Evolutionary conservation across 1,140 invertebrate genomes (phyloP), one percentile per base, ranked within the genome.

Genomic region (Drosophila kanapiae): DNA sequence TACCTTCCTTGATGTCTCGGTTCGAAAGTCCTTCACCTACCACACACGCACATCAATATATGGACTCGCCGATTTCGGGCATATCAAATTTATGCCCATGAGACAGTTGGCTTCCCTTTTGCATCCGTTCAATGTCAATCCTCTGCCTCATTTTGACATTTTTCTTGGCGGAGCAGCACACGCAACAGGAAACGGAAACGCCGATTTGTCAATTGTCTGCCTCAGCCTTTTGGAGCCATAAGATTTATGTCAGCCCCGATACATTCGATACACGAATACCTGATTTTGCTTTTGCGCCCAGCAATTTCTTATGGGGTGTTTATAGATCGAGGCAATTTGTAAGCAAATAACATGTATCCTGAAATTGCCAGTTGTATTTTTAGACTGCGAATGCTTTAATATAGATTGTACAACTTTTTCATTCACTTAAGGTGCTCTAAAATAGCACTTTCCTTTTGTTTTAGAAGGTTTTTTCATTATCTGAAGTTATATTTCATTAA

Each of bases 151-250:
- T 31, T 27, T 59, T 72, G 45, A 48, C 45, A 51, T 74, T 72
- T 60, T 42, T 60, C 53, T 49, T 31, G 18, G 45, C 10, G 29
- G 23, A 33, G 23, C 18, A 11, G 16, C 27, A 43, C 37, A 60
- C 45, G 74, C 56, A 78, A 78, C 74, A 78, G 75, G 75, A 78
- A 69, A 56, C 49, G 75, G 75, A 68, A 77, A 77, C 56, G 74
- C 56, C 74, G 74, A 77, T 78, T 78, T 78, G 74, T 78, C 75
- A 77, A 77, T 78, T 77, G 75, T 78, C 48, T 56, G 75, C 48
- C 37, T 40, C 37, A 53, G 42, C 37, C 31, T 37, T 70, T 70
- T 58, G 38, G 38, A 37, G 27, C 16, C 53, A 29, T 14, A 51
- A 77, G 74, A 78, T 78, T 78, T 77, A 78, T 60, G 54, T 54